phyloP scores from a whole-genome alignment of 1,140 invertebrate species.

The Galendromus occidentalis region DNA sequence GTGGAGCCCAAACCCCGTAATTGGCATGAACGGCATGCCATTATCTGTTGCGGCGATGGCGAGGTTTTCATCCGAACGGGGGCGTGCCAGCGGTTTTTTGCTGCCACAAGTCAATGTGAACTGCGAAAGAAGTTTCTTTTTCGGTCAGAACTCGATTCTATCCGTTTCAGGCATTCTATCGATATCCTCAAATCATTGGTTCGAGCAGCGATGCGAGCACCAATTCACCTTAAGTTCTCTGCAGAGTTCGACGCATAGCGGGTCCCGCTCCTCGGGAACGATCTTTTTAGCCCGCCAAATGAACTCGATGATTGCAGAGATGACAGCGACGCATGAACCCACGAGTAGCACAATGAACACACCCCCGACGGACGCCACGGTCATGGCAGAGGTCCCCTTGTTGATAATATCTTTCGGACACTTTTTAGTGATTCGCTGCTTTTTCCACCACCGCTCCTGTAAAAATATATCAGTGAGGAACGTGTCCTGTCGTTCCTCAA shows the following conservation, averaged over 20 bases:
- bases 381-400: slow-evolving; percentile 23
- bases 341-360: slow-evolving; percentile 30
- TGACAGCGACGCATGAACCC: slow-evolving; percentile 23
- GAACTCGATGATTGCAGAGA: slow-evolving; percentile 24
- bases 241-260: slow-evolving; percentile 21
- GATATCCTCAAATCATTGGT: no score
- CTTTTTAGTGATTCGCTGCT: slow-evolving; percentile 15
- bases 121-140: background rate
- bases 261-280: slow-evolving; percentile 21
- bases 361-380: slow-evolving; percentile 30
- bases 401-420: slow-evolving; percentile 21
- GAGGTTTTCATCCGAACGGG: slow-evolving; percentile 11
- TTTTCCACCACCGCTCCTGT: slow-evolving; percentile 22
- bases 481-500: no score
- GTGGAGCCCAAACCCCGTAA: slow-evolving; percentile 10
- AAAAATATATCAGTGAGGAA: background rate
- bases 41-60: slow-evolving; percentile 9
- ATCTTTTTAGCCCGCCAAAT: slow-evolving; percentile 24
- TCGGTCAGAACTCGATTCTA: no score
- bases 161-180: no score
- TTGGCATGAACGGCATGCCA: slow-evolving; percentile 11
- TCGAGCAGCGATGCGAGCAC: no score
- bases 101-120: slow-evolving; percentile 2
- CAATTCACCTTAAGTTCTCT: slow-evolving; percentile 36
- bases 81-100: slow-evolving; percentile 7